Base-by-base conservation (phyloP, 1,140 invertebrate genomes). In the Hydropsyche tenuis region DNA sequence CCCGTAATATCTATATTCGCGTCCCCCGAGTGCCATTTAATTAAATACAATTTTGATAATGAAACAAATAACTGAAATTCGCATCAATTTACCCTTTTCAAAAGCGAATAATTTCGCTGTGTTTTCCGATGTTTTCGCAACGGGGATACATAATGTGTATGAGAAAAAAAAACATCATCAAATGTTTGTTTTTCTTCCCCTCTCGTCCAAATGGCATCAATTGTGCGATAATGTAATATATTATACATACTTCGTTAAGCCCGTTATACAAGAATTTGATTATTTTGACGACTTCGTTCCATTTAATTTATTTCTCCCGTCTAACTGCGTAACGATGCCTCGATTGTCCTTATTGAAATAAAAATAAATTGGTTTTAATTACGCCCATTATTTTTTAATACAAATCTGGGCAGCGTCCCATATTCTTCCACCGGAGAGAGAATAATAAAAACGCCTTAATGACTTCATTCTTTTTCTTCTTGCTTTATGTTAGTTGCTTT, bases 401-500 rank as follows among this genome's bases (percentile, higher is more conserved):
- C 65, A 68, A 48, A 68, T 68, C 65, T 68, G 65, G 30, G 48
- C 23, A 23, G 20, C 60, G 64, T 69, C 64, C 64, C 72, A 62
- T 69, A 73, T 68, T 73, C 37, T 37, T 12, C 48, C 18, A n/a
- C 11, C 45, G 16, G 16, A 53, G 20, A 20, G 72, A 73, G 37
- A 65, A 37, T 53, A 64, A 73, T 73, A 73, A 73, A 73, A 73
- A 73, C 46, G 63, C 43, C 72, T 53, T 73, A 73, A 73, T 73
- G 72, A 66, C 63, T 66, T 42, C 30, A 53, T 65, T 73, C 63
- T 73, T 25, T 20, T 53, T 53, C n/a, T 62, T 27, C n/a, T 42
- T 60, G 27, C 66, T 69, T 73, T 53, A 68, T 73, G 46, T 42
- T 27, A 45, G 42, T 48, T 20, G 46, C 23, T 60, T 66, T 73